phyloP scores from a whole-genome alignment of 1,140 invertebrate genomes.

The Zaprionus lachaisei region DNA sequence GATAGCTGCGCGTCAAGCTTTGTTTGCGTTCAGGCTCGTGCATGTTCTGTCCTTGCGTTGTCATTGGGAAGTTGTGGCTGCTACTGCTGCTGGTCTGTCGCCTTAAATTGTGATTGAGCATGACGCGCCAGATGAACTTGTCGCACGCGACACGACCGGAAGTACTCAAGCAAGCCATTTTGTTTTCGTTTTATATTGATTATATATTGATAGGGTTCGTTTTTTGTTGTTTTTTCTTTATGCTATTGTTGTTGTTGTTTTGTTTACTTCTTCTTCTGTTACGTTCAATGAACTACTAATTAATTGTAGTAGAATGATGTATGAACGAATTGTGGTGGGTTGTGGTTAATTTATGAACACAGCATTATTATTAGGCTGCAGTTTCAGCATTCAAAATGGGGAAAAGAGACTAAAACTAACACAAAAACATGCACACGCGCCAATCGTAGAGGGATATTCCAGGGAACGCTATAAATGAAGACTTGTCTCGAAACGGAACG shows the following conservation, averaged over 20 bases:
- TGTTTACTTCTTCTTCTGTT: not conserved
- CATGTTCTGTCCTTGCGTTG: conserved; percentile 12
- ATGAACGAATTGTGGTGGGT: conserved; percentile 4
- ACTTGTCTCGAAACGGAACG: conserved; percentile 2
- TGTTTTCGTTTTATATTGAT: conserved; percentile 32
- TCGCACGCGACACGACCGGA: conserved; percentile 80
- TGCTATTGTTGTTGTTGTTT: conserved; percentile 1
- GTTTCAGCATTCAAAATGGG: conserved; percentile 27
- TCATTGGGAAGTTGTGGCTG: not conserved
- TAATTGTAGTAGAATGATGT: conserved; percentile 16
- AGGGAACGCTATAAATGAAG: not conserved
- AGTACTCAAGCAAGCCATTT: conserved; percentile 81
- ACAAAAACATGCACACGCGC: conserved; percentile 20
- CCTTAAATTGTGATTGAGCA: conserved; percentile 45
- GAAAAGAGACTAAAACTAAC: conserved; percentile 23
- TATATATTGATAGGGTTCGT: conserved; percentile 3
- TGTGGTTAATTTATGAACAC: conserved; percentile 29
- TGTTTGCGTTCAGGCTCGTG: conserved; percentile 20
- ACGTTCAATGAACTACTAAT: conserved; percentile 4
- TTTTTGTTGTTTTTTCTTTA: conserved; percentile 9
- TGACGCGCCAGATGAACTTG: conserved; percentile 66
- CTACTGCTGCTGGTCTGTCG: conserved; percentile 32
- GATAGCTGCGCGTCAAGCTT: conserved; percentile 55
- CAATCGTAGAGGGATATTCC: conserved; percentile 9
- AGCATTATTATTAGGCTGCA: conserved; percentile 44